Conservation (phyloP, 2,113 vertebrate species). For the Oceanodroma tethys region DNA sequence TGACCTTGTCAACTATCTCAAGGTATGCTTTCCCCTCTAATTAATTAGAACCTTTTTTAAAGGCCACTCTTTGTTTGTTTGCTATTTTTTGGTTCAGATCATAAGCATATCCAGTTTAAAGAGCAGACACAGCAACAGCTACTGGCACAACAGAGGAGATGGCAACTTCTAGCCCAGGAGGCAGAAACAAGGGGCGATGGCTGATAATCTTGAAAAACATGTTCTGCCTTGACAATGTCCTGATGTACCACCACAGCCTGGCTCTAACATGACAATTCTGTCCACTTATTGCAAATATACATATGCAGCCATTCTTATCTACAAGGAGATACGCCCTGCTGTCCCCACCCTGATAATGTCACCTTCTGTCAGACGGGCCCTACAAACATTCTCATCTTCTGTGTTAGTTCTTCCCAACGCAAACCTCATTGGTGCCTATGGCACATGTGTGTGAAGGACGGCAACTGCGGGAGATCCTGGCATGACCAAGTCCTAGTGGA, state of each 20-base stretch:
- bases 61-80: not conserved
- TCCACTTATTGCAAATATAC: not conserved
- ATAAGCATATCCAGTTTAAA: not conserved
- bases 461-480: not conserved
- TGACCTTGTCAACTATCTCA: rapidly evolving
- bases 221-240: not conserved
- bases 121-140: not conserved
- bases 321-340: not conserved
- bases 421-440: not conserved
- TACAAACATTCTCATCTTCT: not conserved
- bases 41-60: not conserved
- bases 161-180: not conserved
- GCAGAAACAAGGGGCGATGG: not conserved
- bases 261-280: not conserved
- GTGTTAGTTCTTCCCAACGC: rapidly evolving
- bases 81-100: not conserved
- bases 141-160: not conserved
- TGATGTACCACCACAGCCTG: not conserved
- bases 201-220: not conserved
- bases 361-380: not conserved
- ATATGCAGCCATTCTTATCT: not conserved
- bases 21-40: not conserved
- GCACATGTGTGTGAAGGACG: rapidly evolving
- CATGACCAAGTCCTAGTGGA: not conserved
- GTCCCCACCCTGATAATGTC: not conserved